Conservation (phyloP, 2,797 vertebrate species). For the Heliangelus exortis region DNA sequence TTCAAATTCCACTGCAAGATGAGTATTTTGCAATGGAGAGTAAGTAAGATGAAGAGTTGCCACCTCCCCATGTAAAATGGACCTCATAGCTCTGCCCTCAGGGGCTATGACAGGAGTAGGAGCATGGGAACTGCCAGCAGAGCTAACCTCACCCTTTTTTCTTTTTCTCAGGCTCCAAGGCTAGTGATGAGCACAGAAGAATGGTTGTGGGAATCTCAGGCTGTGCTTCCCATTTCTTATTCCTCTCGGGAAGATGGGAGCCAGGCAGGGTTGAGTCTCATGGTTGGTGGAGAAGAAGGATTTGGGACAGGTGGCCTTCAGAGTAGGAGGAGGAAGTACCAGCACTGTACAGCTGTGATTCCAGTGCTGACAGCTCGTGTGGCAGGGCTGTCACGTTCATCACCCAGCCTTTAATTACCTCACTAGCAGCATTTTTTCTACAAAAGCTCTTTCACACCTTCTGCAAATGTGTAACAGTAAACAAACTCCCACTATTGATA, state of each 20-base stretch:
- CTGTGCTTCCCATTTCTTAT: not conserved
- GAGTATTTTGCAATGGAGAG: not conserved
- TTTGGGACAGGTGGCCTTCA: not conserved
- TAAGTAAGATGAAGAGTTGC: not conserved
- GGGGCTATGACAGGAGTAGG: not conserved
- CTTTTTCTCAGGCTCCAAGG: not conserved
- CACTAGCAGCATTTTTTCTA: conserved; percentile 17
- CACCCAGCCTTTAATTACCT: conserved; percentile 40
- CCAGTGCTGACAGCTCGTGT: not conserved
- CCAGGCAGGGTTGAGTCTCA: rapidly evolving
- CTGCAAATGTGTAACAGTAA: conserved; percentile 57
- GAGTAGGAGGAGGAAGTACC: not conserved
- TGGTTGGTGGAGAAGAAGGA: not conserved
- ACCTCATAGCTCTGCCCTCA: not conserved
- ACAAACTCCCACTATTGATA: conserved; percentile 44
- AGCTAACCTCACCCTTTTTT: not conserved
- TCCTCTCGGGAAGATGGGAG: not conserved
- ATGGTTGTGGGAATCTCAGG: not conserved
- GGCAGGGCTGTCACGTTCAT: not conserved
- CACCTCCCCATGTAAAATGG: not conserved
- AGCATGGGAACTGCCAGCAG: not conserved
- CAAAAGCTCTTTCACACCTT: conserved; percentile 67
- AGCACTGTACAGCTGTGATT: not conserved
- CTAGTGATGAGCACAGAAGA: not conserved
- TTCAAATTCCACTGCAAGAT: not conserved